Base-by-base conservation (phyloP, 1,140 invertebrate genomes). In the Sarcophaga bullata region DNA sequence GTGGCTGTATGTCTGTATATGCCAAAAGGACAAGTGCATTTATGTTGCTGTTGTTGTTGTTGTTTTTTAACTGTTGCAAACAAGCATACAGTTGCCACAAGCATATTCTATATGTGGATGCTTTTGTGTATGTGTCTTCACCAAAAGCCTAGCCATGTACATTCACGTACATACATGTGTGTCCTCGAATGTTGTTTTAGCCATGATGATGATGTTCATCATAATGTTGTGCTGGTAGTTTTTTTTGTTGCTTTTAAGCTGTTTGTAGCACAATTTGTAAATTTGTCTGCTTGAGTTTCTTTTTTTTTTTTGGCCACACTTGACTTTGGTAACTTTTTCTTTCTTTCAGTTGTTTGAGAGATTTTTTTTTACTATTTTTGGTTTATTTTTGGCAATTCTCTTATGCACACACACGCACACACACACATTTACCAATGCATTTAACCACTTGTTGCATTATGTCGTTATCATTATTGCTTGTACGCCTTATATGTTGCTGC, bases 241-340 rank as follows among this genome's bases (percentile, higher is more conserved):
- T 37, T 4, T 37, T 37, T 37, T 37, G 1, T 17, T 17, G 9
- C 19, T 78, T 78, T 78, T 19, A 48, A 48, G 48, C 49, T 48
- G 75, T 78, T 78, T 78, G 75, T 78, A 50, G 75, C 25, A 9
- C 75, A 50, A 78, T 78, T 78, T 78, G 75, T 78, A 78, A 78
- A 76, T 48, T 15, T 25, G 47, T 76, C 47, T 17, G 75, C 6
- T 48, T n/a, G 73, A 9, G 13, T 76, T 76, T 76, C 25, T 37
- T 37, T 76, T 73, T 8, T 73, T 73, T 11, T 78, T 78, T 78
- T 78, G 47, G 75, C n/a, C 48, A 50, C 75, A 78, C 75, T 78
- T 78, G 75, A 78, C 75, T 78, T 78, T 78, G 48, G 25, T 50
- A 78, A 78, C 48, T 50, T 78, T 78, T 50, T 78, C 15, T 68